These are phyloP conservation scores for Trypoxylus dichotomus DNA, from an alignment of 1,140 invertebrate species.

Conservation along the genomic window DNA sequence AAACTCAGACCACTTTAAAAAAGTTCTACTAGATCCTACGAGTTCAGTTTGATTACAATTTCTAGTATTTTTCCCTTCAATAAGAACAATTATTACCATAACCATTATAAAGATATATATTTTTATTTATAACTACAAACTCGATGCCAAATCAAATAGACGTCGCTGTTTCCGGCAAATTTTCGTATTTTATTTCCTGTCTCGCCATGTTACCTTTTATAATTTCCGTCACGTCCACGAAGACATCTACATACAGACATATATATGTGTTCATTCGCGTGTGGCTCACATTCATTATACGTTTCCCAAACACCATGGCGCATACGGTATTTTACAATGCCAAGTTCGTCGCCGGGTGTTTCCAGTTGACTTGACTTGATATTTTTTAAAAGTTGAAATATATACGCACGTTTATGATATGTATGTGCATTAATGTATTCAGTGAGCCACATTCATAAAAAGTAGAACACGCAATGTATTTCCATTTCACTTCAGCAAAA, in stretches of 20 bases:
- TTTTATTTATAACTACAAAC: too few species aligned
- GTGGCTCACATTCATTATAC: not conserved
- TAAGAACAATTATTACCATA: too few species aligned
- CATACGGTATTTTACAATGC: not conserved
- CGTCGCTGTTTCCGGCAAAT: not conserved
- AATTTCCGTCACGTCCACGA: not conserved
- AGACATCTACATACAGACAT: not conserved
- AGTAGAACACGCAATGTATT: too few species aligned
- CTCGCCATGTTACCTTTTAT: not conserved
- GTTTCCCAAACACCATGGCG: not conserved
- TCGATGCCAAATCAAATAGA: not conserved
- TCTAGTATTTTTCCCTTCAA: too few species aligned
- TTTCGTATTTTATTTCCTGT: not conserved
- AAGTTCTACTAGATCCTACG: too few species aligned
- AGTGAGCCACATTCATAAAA: too few species aligned
- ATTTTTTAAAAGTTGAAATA: not conserved
- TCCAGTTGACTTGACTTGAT: not conserved
- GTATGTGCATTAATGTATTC: too few species aligned
- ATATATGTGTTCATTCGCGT: not conserved
- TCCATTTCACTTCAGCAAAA: too few species aligned
- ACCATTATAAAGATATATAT: too few species aligned
- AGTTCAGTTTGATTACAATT: too few species aligned
- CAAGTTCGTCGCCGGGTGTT: not conserved
- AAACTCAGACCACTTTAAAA: too few species aligned
- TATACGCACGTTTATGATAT: too few species aligned